Base-by-base conservation (phyloP, 2,113 vertebrate genomes). In the Xiphophorus hellerii region DNA sequence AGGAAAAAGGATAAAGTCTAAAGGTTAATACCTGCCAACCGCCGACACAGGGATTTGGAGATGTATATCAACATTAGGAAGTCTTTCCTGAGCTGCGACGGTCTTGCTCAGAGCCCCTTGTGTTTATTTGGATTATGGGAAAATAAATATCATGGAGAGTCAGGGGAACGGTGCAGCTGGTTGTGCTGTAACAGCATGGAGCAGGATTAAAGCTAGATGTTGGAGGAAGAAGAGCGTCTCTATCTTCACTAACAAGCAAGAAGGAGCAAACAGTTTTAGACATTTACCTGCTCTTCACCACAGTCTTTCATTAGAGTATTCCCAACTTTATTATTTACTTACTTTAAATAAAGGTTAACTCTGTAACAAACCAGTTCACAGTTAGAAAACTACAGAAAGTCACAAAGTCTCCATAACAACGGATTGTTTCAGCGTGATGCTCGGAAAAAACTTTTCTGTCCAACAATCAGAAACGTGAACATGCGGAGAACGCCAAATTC, bases 81-180 rank as follows among this genome's bases (percentile, higher is more conserved):
- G 73, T 51, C 1, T 44, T 73, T 73, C 44, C 48, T 68, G 65
- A 5, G 39, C 66, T 28, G 74, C 10, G 66, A 10, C 60, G 69
- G 25, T 63, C 2, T 33, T 51, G 80, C 78, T 60, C 71, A 68
- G 66, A 73, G 68, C 80, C 76, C 71, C 76, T n/a, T 13, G 35
- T 88, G 84, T 90, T 92, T 81, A 84, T 85, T 82, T 87, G 84
- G 90, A 87, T 88, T 88, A 84, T 65, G 81, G 78, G 78, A 74
- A 80, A 88, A 87, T 89, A 87, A 90, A 90, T 88, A 87, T 85
- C 83, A 85, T 22, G 66, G 73, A 27, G 81, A 78, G 83, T 66
- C 83, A 27, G 77, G 81, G 81, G 84, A 84, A 61, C 5, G 28
- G 48, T 44, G 71, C 66, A 73, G 74, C 69, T 28, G 71, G 64